A percentile compares a stretch with the other conserved stretches of the same genome.
Conservation (phyloP, 1,140 invertebrate species). For the Coelopa frigida region DNA sequence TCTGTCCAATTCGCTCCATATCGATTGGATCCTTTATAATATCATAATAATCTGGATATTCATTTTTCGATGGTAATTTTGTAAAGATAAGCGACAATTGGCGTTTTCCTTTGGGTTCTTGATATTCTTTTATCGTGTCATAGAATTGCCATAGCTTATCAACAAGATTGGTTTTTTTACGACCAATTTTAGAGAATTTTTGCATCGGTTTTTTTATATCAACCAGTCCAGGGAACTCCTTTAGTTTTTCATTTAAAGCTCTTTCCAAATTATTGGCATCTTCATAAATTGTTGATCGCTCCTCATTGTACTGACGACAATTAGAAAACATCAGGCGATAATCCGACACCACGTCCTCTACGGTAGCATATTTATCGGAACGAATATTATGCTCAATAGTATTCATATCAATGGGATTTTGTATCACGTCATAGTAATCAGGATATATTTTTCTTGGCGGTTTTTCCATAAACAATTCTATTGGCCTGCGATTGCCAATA, state of each 20-base stretch:
- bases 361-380: conserved; percentile 53
- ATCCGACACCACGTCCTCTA: conserved; percentile 56
- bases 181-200: conserved; percentile 29
- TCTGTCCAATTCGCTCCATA: conserved; percentile 89
- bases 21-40: conserved; percentile 97
- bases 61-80: conserved; percentile 85
- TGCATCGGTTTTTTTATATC: conserved; percentile 36
- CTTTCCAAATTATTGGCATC: conserved; percentile 86
- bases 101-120: conserved; percentile 76
- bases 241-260: conserved; percentile 75
- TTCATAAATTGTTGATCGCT: conserved; percentile 88
- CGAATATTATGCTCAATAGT: conserved; percentile 90
- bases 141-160: conserved; percentile 81
- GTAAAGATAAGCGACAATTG: conserved; percentile 88
- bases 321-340: conserved; percentile 89
- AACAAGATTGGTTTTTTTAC: conserved; percentile 44
- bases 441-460: conserved; percentile 93
- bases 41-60: conserved; percentile 97
- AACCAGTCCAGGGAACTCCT: conserved; percentile 52
- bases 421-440: conserved; percentile 92
- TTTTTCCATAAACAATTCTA: conserved; percentile 92
- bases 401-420: conserved; percentile 90
- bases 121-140: conserved; percentile 81
- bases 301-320: conserved; percentile 93
- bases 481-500: conserved; percentile 73